These are phyloP conservation scores for Edolisoma coerulescens DNA, from an alignment of 2,113 vertebrate species.

Conservation along the genomic window DNA sequence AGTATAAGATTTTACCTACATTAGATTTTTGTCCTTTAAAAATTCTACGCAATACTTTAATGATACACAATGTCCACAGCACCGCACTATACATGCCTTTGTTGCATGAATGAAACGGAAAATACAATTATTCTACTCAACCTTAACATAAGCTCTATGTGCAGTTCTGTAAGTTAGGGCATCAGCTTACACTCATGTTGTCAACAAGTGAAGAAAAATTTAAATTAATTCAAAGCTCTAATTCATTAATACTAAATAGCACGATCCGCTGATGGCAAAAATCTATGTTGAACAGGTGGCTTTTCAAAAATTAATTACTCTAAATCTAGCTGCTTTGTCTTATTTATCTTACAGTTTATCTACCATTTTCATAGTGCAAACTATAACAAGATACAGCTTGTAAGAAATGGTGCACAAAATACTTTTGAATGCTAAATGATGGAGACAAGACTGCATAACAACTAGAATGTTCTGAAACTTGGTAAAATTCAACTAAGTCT, in stretches of 20 bases:
- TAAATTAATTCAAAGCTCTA: not conserved
- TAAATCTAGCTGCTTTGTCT: not conserved
- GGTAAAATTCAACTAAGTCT: not conserved
- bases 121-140: not conserved
- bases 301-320: not conserved
- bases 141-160: not conserved
- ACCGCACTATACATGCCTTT: not conserved
- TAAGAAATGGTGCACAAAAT: not conserved
- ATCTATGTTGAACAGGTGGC: not conserved
- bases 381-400: not conserved
- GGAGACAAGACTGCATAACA: not conserved
- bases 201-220: not conserved
- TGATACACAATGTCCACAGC: not conserved
- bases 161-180: not conserved
- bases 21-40: not conserved
- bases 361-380: not conserved
- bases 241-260: not conserved
- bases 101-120: not conserved
- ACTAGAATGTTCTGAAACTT: not conserved
- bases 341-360: not conserved
- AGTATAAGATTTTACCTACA: not conserved
- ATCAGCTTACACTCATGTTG: not conserved
- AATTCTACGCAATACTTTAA: not conserved
- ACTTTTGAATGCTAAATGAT: not conserved
- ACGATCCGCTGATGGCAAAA: accelerated